A percentile compares a stretch with the other conserved stretches of the same genome.
phyloP scores from a whole-genome alignment of 1,140 invertebrate species.

The Gonatopus flavifemur region DNA sequence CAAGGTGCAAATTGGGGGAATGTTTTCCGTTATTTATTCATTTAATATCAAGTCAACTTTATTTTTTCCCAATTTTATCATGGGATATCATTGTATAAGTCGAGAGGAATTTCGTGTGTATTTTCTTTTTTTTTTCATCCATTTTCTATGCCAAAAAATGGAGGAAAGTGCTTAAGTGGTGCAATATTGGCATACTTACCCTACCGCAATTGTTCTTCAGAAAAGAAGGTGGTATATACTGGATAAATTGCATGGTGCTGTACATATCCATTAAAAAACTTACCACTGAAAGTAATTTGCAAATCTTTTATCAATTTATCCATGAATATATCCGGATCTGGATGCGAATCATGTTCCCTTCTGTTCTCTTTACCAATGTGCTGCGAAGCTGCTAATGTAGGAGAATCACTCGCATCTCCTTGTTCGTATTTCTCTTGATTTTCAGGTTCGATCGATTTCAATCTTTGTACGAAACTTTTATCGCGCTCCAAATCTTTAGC shows the following conservation, averaged over 20 bases:
- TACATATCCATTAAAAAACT: not conserved
- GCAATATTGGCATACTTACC: too few species aligned
- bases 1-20: too few species aligned
- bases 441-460: not conserved
- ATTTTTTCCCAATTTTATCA: too few species aligned
- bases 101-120: too few species aligned
- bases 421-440: not conserved
- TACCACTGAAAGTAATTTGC: not conserved
- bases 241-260: not conserved
- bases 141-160: too few species aligned
- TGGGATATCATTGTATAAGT: too few species aligned
- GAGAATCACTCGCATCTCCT: not conserved
- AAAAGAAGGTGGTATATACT: not conserved
- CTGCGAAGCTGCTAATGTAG: not conserved
- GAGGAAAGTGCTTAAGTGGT: too few species aligned
- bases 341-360: not conserved
- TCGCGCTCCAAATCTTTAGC: not conserved
- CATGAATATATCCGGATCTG: not conserved
- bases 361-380: not conserved
- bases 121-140: too few species aligned
- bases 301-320: not conserved
- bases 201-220: conserved; percentile 7
- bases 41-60: too few species aligned
- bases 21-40: too few species aligned
- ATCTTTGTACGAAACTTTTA: not conserved